Evolutionary conservation across 2,797 vertebrate genomes (phyloP).

Genomic region (Lutjanus campechanus): DNA sequence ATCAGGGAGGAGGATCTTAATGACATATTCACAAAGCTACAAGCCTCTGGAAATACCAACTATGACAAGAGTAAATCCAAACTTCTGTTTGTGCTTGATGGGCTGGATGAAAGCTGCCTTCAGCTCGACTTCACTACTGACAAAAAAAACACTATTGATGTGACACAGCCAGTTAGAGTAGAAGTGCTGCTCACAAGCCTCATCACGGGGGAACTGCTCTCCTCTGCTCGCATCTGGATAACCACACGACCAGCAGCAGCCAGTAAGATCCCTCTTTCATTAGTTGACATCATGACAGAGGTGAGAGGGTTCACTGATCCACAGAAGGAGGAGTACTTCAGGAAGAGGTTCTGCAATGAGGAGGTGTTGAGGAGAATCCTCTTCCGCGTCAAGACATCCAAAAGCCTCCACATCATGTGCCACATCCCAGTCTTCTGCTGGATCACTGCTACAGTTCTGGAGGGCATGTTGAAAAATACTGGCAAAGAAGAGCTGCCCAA

Average conservation of each 20-base stretch:
- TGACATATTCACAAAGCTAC: constrained; percentile 16
- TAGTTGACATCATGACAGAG: constrained; percentile 25
- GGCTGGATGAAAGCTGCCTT: constrained; percentile 27
- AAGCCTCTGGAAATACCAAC: constrained; percentile 41
- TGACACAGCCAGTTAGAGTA: constrained; percentile 2
- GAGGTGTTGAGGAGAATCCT: not conserved
- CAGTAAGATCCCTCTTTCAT: constrained; percentile 3
- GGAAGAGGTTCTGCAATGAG: constrained; percentile 9
- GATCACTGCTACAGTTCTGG: constrained; percentile 25
- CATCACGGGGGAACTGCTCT: constrained; percentile 27
- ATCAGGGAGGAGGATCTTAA: constrained; percentile 22
- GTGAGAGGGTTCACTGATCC: constrained; percentile 27
- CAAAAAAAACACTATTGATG: not conserved
- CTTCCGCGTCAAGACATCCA: constrained; percentile 2
- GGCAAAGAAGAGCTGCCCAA: constrained; percentile 15
- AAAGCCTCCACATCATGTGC: constrained; percentile 39
- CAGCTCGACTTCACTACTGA: constrained; percentile 5
- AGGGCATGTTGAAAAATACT: not conserved
- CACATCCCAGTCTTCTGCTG: constrained; percentile 49
- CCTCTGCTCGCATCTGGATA: not conserved
- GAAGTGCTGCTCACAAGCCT: constrained; percentile 7
- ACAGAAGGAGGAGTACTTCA: constrained; percentile 34
- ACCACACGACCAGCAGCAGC: not conserved
- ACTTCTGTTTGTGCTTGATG: constrained; percentile 32
- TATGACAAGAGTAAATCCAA: constrained; percentile 40